Evolutionary conservation across 2,888 invertebrate genomes (phyloP), one percentile per base, ranked within the genome.

Genomic region (Dusona sp.): DNA sequence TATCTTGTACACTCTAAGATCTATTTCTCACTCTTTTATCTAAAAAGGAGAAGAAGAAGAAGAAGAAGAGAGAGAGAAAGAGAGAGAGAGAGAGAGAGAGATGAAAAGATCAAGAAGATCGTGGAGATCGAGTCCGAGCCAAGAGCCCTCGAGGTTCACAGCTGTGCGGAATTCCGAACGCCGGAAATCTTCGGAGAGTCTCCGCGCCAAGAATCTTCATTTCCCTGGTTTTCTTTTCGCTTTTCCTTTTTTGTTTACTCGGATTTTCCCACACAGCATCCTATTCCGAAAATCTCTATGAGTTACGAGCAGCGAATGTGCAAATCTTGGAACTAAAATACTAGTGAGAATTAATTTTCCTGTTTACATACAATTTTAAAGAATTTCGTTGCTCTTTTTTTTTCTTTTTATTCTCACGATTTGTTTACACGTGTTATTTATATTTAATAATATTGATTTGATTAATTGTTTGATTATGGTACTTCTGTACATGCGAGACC

Each of bases 401-500:
- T n/a, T 8, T n/a, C n/a, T 54, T n/a, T 57, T 57, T 13, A 4
- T 25, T 25, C 11, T 57, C 57, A 57, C 25, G 45, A 42, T 25
- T 57, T 13, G 25, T 13, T 25, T 3, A 25, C 22, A 57, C 22
- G 25, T 57, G 16, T 16, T 61, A 61, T 61, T 61, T 29, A 61
- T 29, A 13, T 13, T 61, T 16, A 16, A 16, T 25, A 29, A 29
- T 29, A 7, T 61, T 61, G 16, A 16, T 25, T 61, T 25, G 16
- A 61, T 29, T 29, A 29, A 61, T 61, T 16, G 61, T 61, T 61
- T 61, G 61, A 61, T 29, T 16, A 61, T 61, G 57, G 57, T n/a
- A 25, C n/a, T 57, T 11, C 25, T 25, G 57, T 29, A 61, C 29
- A 61, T 25, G 57, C 89, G 90, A 88, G 90, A 89, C 78, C 87